Evolutionary conservation across 2,888 invertebrate genomes (phyloP).

Genomic region (Eremobia ochroleuca): DNA sequence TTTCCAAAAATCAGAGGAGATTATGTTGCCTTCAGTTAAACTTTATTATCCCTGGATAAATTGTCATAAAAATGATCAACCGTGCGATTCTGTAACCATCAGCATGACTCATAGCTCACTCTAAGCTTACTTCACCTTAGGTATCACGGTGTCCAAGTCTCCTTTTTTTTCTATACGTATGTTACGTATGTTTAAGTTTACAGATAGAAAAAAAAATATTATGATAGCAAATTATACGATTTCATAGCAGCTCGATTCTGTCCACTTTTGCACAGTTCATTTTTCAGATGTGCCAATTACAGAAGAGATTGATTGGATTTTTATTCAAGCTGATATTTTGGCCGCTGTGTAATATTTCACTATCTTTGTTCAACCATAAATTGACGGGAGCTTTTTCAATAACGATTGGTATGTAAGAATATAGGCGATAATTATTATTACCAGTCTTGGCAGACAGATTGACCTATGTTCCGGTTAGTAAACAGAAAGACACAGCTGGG

Average conservation of each 20-base stretch:
- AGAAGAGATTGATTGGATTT: conserved; percentile 30
- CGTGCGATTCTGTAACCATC: too few relatives aligned
- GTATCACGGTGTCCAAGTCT: too few relatives aligned
- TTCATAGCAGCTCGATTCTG: neutral
- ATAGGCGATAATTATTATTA: neutral
- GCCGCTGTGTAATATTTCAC: neutral
- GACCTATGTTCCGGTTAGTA: neutral
- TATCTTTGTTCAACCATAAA: neutral
- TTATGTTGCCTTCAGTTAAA: neutral
- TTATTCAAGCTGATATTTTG: conserved; percentile 9
- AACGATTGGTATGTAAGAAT: neutral
- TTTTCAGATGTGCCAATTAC: conserved; percentile 16
- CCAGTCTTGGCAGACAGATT: neutral
- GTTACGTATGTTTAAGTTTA: neutral
- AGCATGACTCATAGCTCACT: too few relatives aligned
- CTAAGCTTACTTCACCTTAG: too few relatives aligned
- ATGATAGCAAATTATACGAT: neutral
- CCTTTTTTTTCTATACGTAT: neutral
- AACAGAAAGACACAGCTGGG: neutral
- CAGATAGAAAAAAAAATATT: neutral
- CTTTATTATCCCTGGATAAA: neutral
- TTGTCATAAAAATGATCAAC: neutral
- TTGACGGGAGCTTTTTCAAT: neutral
- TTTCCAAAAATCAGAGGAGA: neutral
- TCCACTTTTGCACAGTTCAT: neutral